Conservation (phyloP, 2,113 vertebrate species). For the Dissostichus mawsoni region DNA sequence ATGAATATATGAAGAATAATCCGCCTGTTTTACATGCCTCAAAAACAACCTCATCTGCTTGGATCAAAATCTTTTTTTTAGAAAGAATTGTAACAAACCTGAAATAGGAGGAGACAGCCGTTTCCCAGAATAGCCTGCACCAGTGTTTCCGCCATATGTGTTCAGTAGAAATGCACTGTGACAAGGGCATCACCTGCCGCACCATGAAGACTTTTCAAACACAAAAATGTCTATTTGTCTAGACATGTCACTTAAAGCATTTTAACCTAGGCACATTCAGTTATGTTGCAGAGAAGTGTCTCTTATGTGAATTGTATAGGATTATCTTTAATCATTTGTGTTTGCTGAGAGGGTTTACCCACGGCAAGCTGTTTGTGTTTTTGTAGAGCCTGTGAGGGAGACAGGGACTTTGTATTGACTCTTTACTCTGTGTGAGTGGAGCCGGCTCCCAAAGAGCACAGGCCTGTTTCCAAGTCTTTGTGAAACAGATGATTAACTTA, state of each 20-base stretch:
- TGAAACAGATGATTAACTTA: slow-evolving; percentile 50
- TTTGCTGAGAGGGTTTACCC: slow-evolving; percentile 31
- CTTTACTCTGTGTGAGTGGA: slow-evolving; percentile 28
- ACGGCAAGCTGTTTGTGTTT: slow-evolving; percentile 39
- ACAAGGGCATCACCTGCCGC: slow-evolving; percentile 75
- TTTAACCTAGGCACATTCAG: not conserved
- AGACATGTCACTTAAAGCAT: slow-evolving; percentile 22
- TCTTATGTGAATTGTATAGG: slow-evolving; percentile 30
- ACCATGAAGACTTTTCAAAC: slow-evolving; percentile 41
- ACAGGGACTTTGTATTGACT: slow-evolving; percentile 60
- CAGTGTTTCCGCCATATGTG: slow-evolving; percentile 56
- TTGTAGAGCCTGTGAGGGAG: slow-evolving; percentile 30
- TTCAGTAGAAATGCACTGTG: slow-evolving; percentile 59
- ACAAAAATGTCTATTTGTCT: slow-evolving; percentile 42
- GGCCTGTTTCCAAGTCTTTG: slow-evolving; percentile 46
- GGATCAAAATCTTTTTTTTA: slow-evolving; percentile 32
- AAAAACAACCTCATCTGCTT: slow-evolving; percentile 18
- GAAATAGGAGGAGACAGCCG: slow-evolving; percentile 63
- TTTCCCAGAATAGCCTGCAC: slow-evolving; percentile 64
- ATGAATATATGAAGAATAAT: slow-evolving; percentile 6
- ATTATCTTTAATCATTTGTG: slow-evolving; percentile 40
- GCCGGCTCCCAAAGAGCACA: slow-evolving; percentile 38
- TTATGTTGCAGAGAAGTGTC: not conserved
- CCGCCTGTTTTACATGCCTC: slow-evolving; percentile 4
- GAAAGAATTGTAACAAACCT: slow-evolving; percentile 51